Evolutionary conservation across 2,797 vertebrate species (phyloP).

Genomic region (Poeciliopsis presidionis): DNA sequence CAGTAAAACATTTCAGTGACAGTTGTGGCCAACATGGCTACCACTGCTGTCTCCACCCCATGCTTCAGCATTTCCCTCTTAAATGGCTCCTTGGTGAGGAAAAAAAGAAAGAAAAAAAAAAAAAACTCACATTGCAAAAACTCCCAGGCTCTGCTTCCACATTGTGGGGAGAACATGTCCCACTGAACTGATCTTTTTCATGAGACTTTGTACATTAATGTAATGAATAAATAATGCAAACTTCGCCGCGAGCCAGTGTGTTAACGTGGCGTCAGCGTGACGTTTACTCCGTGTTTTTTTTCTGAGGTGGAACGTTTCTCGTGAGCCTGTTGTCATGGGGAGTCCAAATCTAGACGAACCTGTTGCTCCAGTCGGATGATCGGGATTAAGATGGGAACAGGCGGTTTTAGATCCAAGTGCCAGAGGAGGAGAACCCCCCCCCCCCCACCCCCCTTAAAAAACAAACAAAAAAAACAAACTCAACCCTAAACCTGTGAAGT

Average conservation of each 20-base stretch:
- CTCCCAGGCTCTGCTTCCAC: conserved; percentile 1
- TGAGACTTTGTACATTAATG: background rate
- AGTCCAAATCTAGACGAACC: background rate
- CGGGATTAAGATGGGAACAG: background rate
- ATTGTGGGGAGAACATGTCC: background rate
- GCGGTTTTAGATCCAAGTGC: background rate
- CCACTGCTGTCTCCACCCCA: conserved; percentile 1
- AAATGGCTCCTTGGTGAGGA: background rate
- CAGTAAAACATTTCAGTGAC: conserved; percentile 6
- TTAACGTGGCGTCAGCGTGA: background rate
- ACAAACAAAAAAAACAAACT: background rate
- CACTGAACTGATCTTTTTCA: background rate
- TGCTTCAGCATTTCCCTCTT: background rate
- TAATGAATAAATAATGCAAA: background rate
- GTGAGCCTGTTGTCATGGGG: background rate
- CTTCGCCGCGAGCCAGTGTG: background rate
- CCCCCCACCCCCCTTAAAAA: no score
- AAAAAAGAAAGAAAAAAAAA: background rate
- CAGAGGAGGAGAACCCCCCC: no score
- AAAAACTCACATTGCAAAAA: background rate
- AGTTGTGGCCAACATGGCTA: conserved; percentile 7
- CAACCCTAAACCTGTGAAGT: background rate
- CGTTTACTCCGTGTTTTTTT: background rate
- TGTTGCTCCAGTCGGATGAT: background rate
- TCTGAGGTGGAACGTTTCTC: background rate